Percentiles rank a stretch among this genome's conserved stretches.
phyloP scores from a whole-genome alignment of 2,797 vertebrate genomes.

The Sandelia bainsii region DNA sequence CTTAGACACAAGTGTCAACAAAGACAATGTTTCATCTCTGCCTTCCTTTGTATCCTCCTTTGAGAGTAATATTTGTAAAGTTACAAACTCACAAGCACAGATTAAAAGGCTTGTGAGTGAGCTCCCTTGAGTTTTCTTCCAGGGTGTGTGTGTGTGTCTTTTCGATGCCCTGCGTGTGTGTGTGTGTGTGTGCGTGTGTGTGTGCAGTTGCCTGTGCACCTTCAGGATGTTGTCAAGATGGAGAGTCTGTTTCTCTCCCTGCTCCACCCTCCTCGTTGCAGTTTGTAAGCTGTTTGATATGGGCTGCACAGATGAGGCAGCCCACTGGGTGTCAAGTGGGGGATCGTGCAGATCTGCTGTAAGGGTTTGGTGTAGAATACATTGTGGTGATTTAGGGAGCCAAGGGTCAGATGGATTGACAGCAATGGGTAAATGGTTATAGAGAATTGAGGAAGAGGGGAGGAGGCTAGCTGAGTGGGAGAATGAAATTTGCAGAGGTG shows the following conservation, averaged over 20 bases:
- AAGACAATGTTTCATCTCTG: conserved; percentile 58
- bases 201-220: conserved; percentile 24
- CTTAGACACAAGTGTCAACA: conserved; percentile 64
- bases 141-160: conserved; percentile 17
- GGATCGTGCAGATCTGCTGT: conserved; percentile 67
- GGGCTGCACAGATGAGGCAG: conserved; percentile 70
- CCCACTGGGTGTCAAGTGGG: conserved; percentile 73
- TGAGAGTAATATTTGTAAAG: conserved; percentile 51
- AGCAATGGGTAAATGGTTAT: conserved; percentile 65
- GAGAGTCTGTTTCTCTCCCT: conserved; percentile 1
- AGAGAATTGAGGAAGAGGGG: conserved; percentile 54
- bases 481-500: conserved; percentile 45
- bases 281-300: conserved; percentile 77
- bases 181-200: conserved; percentile 6
- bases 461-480: conserved; percentile 24
- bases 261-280: conserved; percentile 24
- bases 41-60: conserved; percentile 50
- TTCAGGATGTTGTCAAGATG: conserved; percentile 60
- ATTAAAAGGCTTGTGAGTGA: conserved; percentile 51
- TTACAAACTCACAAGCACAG: conserved; percentile 50
- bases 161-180: conserved; percentile 22
- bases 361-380: conserved; percentile 75
- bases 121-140: conserved; percentile 45
- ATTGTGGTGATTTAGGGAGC: conserved; percentile 80
- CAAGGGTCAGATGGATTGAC: conserved; percentile 77